Conservation (phyloP, 1,140 invertebrate species). For the Drosophila erecta region DNA sequence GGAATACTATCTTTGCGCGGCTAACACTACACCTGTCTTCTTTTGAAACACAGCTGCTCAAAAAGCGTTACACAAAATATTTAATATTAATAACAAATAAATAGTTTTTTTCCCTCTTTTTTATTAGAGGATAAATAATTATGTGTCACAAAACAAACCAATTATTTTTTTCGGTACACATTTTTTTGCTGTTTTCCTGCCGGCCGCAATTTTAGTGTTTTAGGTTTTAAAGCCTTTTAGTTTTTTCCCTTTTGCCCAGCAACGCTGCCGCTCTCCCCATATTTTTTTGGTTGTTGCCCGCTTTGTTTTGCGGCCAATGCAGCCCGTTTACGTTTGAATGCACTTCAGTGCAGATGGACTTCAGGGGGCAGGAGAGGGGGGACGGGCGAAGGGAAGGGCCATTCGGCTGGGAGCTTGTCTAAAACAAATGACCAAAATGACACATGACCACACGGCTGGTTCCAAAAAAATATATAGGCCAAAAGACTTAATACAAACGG, state of each 20-base stretch:
- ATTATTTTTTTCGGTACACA: not conserved
- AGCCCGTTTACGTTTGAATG: constrained; percentile 67
- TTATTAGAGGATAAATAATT: no score
- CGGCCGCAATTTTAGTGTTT: constrained; percentile 80
- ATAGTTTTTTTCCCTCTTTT: no score
- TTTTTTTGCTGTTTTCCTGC: constrained; percentile 37
- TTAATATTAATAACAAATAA: not conserved
- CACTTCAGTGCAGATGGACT: constrained; percentile 55
- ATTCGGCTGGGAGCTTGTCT: constrained; percentile 60
- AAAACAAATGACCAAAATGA: constrained; percentile 82
- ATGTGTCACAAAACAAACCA: not conserved
- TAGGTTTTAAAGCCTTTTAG: constrained; percentile 73
- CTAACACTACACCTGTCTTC: no score
- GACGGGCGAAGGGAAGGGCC: not conserved
- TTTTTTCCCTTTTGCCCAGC: constrained; percentile 20
- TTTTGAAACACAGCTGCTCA: no score
- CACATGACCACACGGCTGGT: constrained; percentile 57
- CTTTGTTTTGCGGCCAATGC: constrained; percentile 52
- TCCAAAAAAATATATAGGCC: constrained; percentile 61
- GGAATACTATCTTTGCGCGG: not conserved
- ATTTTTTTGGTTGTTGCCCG: constrained; percentile 35
- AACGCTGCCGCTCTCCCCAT: constrained; percentile 13
- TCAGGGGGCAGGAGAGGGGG: constrained; percentile 1
- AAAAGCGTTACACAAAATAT: not conserved
- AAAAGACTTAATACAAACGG: constrained; percentile 36